Conservation (phyloP, 2,888 invertebrate species). For the Gibbula magus region DNA sequence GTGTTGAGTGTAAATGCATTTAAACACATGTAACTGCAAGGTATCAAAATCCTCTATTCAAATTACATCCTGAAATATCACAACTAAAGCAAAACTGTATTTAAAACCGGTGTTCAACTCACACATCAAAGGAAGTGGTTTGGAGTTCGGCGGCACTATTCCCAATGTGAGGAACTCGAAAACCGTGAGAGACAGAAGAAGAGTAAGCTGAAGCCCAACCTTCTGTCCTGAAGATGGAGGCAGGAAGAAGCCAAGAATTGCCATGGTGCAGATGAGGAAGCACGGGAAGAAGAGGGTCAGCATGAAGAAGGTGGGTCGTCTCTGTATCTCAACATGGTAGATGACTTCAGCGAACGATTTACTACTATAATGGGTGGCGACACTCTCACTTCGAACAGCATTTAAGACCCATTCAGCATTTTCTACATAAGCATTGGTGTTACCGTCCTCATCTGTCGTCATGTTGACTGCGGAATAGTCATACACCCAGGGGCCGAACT, state of each 20-base stretch:
- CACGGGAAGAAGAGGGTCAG: constrained; percentile 66
- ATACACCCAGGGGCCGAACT: constrained; percentile 98
- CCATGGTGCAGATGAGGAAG: constrained; percentile 58
- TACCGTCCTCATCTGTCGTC: constrained; percentile 28
- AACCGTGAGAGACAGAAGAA: constrained; percentile 64
- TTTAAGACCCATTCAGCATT: constrained; percentile 50
- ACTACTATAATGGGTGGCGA: constrained; percentile 31
- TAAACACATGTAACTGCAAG: no score
- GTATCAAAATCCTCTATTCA: no score
- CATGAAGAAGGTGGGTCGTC: constrained; percentile 62
- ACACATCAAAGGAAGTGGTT: constrained; percentile 62
- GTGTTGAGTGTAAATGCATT: no score
- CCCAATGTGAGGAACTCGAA: constrained; percentile 65
- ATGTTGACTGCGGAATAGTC: constrained; percentile 46
- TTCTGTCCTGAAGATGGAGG: constrained; percentile 68
- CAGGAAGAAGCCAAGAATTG: constrained; percentile 60
- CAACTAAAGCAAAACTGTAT: no score
- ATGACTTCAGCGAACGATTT: constrained; percentile 41
- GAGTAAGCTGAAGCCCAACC: constrained; percentile 62
- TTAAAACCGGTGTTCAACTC: constrained; percentile 21
- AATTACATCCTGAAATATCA: no score
- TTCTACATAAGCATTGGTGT: constrained; percentile 37
- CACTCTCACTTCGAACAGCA: constrained; percentile 26
- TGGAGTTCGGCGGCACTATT: constrained; percentile 64
- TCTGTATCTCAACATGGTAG: constrained; percentile 40